Evolutionary conservation across 2,888 invertebrate genomes (phyloP), one percentile per base, ranked within the genome.

Genomic region (Ophraella communa): DNA sequence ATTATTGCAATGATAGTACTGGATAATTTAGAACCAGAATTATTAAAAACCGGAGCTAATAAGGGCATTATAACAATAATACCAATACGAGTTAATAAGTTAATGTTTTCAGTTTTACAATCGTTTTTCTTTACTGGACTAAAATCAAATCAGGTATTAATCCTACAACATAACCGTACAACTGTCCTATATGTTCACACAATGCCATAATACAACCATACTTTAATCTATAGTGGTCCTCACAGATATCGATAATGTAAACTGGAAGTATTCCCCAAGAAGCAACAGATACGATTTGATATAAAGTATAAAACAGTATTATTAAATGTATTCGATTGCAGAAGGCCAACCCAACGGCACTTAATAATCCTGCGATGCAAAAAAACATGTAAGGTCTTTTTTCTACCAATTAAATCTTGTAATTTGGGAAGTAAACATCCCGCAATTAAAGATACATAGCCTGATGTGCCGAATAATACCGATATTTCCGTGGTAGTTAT

Each of bases 11-110:
- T 11, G 7, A 8, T 20, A 45, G 20, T 21, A 3, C 20, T 21
- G 4, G 45, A 45, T 10, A 45, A 4, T 10, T 45, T 45, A 1
- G 45, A 35, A 35, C 53, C 14, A 10, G 53, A n/a, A 21, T 35
- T n/a, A 39, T 23, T 54, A 8, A 54, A 54, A 23, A 39, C 21
- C 3, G 53, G 53, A n/a, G 53, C 53, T 21, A 54, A 23, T 18
- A 39, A 14, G 1, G 45, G 45, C 21, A 45, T 20, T 18, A 45
- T 20, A 21, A 18, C 45, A 21, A n/a, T 3, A n/a, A 45, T n/a
- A 1, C 45, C 45, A 10, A 21, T 21, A 21, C 20, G 45, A 1
- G 3, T 45, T 10, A 45, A 10, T 45, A n/a, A 8, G 14, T 14
- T 14, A 1, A 35, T 3, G 14, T 14, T 35, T 35, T 11, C n/a